phyloP scores from a whole-genome alignment of 2,888 invertebrate genomes.

The Drosophila anceps region DNA sequence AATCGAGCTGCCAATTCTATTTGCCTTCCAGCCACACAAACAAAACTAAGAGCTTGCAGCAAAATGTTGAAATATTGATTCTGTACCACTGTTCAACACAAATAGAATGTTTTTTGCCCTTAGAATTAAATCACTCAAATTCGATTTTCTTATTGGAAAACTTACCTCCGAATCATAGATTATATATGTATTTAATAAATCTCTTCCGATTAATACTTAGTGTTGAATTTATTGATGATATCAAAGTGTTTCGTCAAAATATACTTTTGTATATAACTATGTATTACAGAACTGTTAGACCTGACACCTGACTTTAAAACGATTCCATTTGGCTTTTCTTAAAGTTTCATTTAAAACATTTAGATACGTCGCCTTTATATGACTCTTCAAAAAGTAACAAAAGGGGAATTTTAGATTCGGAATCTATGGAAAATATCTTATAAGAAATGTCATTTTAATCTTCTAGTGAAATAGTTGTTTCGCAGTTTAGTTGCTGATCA shows the following conservation, averaged over 20 bases:
- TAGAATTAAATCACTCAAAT: neutral
- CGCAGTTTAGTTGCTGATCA: conserved; percentile 12
- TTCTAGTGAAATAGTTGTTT: neutral
- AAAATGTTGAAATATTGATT: conserved; percentile 46
- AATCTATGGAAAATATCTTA: neutral
- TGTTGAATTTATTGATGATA: neutral
- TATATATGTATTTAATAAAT: neutral
- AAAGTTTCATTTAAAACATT: neutral
- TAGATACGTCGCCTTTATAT: no score
- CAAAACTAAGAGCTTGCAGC: conserved; percentile 20
- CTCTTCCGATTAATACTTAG: neutral
- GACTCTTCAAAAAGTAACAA: neutral
- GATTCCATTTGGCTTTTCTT: neutral
- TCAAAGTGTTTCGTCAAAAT: neutral
- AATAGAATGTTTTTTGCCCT: neutral
- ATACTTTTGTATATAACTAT: neutral
- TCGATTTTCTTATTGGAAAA: neutral
- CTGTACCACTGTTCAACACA: conserved; percentile 10
- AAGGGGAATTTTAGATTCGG: neutral
- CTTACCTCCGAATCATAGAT: neutral
- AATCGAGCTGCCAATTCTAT: conserved; percentile 33
- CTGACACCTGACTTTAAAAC: neutral
- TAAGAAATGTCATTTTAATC: no score
- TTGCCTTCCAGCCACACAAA: neutral
- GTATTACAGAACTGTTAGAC: neutral